Evolutionary conservation across 2,888 invertebrate species (phyloP), one percentile per base, ranked within the genome.

Genomic region (Dynastes hyllus): DNA sequence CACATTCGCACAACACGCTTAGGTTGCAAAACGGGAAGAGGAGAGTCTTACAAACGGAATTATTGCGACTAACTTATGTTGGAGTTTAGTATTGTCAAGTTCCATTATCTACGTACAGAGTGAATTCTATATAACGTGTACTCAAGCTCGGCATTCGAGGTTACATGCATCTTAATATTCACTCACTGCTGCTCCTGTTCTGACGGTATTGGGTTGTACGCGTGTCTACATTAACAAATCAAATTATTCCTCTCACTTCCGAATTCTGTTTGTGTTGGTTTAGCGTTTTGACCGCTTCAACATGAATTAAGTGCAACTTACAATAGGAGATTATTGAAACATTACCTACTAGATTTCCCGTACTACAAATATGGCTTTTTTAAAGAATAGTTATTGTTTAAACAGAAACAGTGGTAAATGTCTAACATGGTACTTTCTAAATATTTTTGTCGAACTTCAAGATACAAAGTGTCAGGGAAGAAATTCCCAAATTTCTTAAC

Each of bases 1-100:
- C 53, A 63, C 55, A 58, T 16, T 22, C 9, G 22, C 16, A 16
- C 53, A 32, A 29, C 40, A 67, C 77, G 27, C n/a, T 5, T 67
- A 67, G 16, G 45, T 50, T 32, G 76, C 65, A 8, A 58, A 16
- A 51, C 6, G 69, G 51, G 73, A 58, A 51, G 55, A 58, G 51
- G 69, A 69, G 70, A 85, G 84, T 87, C 87, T 87, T 87, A 87
- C 88, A 88, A 88, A 87, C 87, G 84, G 87, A 88, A 88, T 88
- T 88, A 87, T 87, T 87, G 86, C 87, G 85, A 86, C 85, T 87
- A 86, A 87, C 87, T 87, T 86, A 87, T 85, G 82, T 81, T 22
- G 78, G 82, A 83, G 81, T 82, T 83, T 85, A 85, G 78, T 78
- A 81, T 82, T 80, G 83, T 83, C 83, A 82, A 81, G 80, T 82